Conservation (phyloP, 2,888 invertebrate species). For the Agrochola litura region DNA sequence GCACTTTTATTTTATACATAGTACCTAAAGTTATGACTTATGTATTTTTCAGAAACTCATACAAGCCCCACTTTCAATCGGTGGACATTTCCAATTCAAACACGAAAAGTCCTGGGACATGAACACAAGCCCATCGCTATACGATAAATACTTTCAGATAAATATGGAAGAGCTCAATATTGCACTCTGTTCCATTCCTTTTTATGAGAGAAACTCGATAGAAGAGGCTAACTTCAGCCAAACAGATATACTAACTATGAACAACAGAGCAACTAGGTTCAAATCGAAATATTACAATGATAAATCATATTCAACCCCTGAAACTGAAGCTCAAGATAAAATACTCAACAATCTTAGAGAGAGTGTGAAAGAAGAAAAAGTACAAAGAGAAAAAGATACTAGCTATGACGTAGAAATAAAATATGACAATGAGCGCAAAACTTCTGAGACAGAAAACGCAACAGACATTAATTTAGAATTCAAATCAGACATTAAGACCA, state of each 20-base stretch:
- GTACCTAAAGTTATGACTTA: not conserved
- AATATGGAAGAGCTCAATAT: constrained; percentile 82
- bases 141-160: constrained; percentile 87
- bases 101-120: constrained; percentile 88
- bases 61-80: constrained; percentile 81
- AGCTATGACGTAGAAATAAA: constrained; percentile 50
- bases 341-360: constrained; percentile 70
- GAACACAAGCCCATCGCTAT: constrained; percentile 79
- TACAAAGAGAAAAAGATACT: constrained; percentile 35
- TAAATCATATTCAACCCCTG: constrained; percentile 79
- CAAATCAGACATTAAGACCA: constrained; percentile 23
- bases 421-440: constrained; percentile 28
- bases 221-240: constrained; percentile 78
- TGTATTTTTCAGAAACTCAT: constrained; percentile 82
- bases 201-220: constrained; percentile 84
- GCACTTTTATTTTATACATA: not conserved
- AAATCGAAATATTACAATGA: constrained; percentile 85
- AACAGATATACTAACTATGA: constrained; percentile 83
- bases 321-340: constrained; percentile 78
- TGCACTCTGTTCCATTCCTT: constrained; percentile 84
- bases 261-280: constrained; percentile 81
- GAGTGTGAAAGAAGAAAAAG: constrained; percentile 57
- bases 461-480: constrained; percentile 33
- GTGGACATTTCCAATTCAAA: constrained; percentile 89
- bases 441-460: constrained; percentile 25